Evolutionary conservation across 2,797 vertebrate genomes (phyloP).

Genomic region (Diplodus puntazzo): DNA sequence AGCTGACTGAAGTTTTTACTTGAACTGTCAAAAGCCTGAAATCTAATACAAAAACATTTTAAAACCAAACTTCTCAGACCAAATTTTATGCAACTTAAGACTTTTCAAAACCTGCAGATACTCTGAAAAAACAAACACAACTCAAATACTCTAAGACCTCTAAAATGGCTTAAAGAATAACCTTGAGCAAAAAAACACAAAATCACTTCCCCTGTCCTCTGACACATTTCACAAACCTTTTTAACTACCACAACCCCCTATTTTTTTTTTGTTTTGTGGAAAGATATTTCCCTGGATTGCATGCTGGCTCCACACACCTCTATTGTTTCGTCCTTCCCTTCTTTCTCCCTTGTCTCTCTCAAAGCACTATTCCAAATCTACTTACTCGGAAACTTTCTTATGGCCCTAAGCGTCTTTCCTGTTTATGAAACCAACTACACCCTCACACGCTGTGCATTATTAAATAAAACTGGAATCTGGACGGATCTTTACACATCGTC

Average conservation of each 20-base stretch:
- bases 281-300: slow-evolving; percentile 72
- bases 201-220: slow-evolving; percentile 1
- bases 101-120: background rate
- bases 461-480: slow-evolving; percentile 48
- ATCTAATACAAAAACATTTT: background rate
- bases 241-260: background rate
- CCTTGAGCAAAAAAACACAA: background rate
- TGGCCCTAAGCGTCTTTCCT: slow-evolving; percentile 69
- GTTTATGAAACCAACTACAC: slow-evolving; percentile 72
- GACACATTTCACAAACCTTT: slow-evolving; percentile 25
- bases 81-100: background rate
- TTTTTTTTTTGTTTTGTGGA: slow-evolving; percentile 48
- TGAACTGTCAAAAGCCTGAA: background rate
- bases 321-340: slow-evolving; percentile 71
- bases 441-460: slow-evolving; percentile 57
- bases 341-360: slow-evolving; percentile 53
- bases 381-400: slow-evolving; percentile 55
- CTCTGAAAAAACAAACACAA: background rate
- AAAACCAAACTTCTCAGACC: background rate
- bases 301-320: slow-evolving; percentile 61
- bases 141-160: background rate
- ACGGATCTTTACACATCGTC: slow-evolving; percentile 53
- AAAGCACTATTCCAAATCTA: slow-evolving; percentile 48
- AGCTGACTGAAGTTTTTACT: background rate
- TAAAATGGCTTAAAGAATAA: slow-evolving; percentile 7